Evolutionary conservation across 2,113 vertebrate genomes (phyloP).

Genomic region (Zosterops borbonicus): DNA sequence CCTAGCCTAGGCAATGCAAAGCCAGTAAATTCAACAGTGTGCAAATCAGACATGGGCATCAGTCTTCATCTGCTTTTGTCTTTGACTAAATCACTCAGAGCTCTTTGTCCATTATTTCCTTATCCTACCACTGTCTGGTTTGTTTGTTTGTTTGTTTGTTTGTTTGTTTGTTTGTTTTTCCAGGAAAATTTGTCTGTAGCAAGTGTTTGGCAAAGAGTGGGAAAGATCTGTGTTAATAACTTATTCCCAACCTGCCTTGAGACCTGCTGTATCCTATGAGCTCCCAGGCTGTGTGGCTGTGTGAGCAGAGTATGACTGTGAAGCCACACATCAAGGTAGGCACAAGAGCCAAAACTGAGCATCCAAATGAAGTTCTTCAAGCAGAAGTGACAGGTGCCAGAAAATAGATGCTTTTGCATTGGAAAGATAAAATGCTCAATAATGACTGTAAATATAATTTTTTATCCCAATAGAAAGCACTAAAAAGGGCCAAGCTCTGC

Average conservation of each 20-base stretch:
- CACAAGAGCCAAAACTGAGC: not conserved
- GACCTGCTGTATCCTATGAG: not conserved
- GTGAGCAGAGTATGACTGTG: not conserved
- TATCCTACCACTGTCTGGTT: not conserved
- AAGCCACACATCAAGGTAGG: fast-evolving
- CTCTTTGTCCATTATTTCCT: not conserved
- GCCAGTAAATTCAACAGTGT: not conserved
- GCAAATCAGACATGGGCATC: not conserved
- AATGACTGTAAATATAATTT: not conserved
- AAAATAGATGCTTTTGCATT: not conserved
- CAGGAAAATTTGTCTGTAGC: not conserved
- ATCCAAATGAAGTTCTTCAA: not conserved
- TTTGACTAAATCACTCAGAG: not conserved
- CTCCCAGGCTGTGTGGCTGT: not conserved
- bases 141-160: not conserved
- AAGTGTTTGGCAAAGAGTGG: not conserved
- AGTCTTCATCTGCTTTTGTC: not conserved
- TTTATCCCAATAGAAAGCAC: not conserved
- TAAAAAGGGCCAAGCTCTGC: not conserved
- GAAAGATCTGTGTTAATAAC: not conserved
- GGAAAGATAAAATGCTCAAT: not conserved
- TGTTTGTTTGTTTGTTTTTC: not conserved
- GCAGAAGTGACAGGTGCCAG: not conserved
- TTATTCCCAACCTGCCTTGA: not conserved
- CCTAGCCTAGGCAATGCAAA: not conserved